phyloP scores from a whole-genome alignment of 2,797 vertebrate species.

The Psittacula echo region DNA sequence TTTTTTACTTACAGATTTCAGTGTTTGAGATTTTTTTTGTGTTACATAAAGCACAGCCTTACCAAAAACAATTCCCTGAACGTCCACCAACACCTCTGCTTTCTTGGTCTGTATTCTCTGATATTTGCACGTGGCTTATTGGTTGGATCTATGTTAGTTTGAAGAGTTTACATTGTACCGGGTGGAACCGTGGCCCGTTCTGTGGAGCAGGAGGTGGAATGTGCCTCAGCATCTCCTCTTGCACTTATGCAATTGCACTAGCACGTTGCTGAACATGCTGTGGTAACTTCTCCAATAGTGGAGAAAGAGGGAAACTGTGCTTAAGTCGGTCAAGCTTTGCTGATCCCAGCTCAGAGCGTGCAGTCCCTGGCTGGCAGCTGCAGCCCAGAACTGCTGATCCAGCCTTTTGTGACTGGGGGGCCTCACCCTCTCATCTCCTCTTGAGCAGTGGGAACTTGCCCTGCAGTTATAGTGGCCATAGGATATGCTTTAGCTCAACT shows the following conservation, averaged over 20 bases:
- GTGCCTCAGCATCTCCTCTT: background rate
- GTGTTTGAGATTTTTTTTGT: background rate
- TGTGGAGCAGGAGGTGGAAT: background rate
- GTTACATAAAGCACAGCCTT: background rate
- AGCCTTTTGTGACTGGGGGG: background rate
- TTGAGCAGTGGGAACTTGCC: background rate
- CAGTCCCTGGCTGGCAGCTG: background rate
- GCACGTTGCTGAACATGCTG: rapidly evolving
- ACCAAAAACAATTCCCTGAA: background rate
- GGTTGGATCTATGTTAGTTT: rapidly evolving
- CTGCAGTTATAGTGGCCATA: background rate
- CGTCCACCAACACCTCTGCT: background rate
- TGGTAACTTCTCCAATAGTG: background rate
- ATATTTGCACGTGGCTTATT: background rate
- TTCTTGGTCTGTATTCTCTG: background rate
- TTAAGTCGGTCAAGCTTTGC: background rate
- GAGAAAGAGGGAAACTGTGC: background rate
- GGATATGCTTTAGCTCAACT: background rate
- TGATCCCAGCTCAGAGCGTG: background rate
- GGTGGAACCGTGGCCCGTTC: rapidly evolving
- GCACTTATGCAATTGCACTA: background rate
- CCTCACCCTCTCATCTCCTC: background rate
- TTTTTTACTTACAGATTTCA: background rate
- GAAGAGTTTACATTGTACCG: background rate
- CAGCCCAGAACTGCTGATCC: background rate